Evolutionary conservation across 1,140 invertebrate species (phyloP), one percentile per base, ranked within the genome.

Genomic region (Dendroctonus ponderosae): DNA sequence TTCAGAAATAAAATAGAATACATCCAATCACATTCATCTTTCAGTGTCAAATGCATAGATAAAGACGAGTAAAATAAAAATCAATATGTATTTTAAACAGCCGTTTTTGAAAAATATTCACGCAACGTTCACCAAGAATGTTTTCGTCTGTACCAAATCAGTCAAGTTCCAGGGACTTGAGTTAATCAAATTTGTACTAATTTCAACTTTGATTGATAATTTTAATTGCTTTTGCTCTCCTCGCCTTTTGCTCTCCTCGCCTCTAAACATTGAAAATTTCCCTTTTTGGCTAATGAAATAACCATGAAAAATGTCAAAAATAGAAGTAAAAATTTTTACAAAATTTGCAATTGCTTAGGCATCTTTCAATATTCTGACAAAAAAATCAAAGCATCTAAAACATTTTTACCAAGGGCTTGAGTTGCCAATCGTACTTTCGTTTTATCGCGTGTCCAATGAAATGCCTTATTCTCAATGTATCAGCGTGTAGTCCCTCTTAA

Each of bases 381-480:
- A 71, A 49, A 72, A 11, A 41, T 6, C 3, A 77, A 62, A 3
- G 75, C 72, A 54, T 62, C 41, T 8, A 65, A 57, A 0, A 75
- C 69, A 70, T 72, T 75, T 26, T 49, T 41, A 57, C 75, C 63
- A 0, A 74, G 52, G 5, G 61, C 67, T 63, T 75, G 72, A 7
- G 68, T 64, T 44, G 72, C 74, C 41, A 76, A 49, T 52, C 65
- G 66, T 0, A 76, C 74, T 58, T 74, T 74, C 72, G 74, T 74
- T 67, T 74, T 74, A 62, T 75, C 58, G 8, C 66, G 56, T 14
- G 49, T 4, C 46, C 44, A 75, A 46, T 51, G 11, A 76, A 54
- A 66, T 76, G 75, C 39, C 68, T 38, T 40, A 50, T 54, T 7
- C 12, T 58, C 40, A 76, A 54, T 48, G 58, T 75, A 11, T 43